Evolutionary conservation across 2,797 vertebrate species (phyloP), one percentile per base, ranked within the genome.

Genomic region (Hephaestus fuliginosus): DNA sequence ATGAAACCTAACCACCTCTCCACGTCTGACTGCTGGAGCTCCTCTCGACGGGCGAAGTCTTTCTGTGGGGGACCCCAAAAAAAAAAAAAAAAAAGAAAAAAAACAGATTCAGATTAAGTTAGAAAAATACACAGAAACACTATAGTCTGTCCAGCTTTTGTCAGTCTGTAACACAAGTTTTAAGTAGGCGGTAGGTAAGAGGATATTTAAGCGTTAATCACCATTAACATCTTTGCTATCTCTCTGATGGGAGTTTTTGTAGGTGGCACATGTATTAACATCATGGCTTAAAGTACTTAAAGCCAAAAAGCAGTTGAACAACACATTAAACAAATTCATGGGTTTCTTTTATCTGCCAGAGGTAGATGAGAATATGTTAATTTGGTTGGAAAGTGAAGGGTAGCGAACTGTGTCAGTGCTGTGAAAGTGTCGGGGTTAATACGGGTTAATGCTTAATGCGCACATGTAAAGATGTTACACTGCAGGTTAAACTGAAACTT

Each of bases 1-100:
- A 99, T 98, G 96, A 99, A 99, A 48, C 98, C 98, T 77, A 99
- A 89, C 98, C 98, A 99, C 84, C 94, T 94, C 91, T 99, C 98
- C 91, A 99, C 98, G 0, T 99, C 97, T 0, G 92, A 93, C 90
- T 95, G 97, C 94, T 97, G 98, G 76, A 99, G 93, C 91, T 96
- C 96, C 81, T 97, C 97, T 13, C 98, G 95, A 65, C 94, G 95
- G 0, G 96, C 96, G 92, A 99, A 99, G 93, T 99, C 98, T 81
- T 95, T 97, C 98, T 99, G 96, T 67, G 82, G 84, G 83, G 30
- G 30, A 33, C 30, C 30, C 3, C 2, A 33, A 33, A 33, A 33
- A 33, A 33, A 64, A 67, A 43, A 67, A 17, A 28, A 48, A 10
- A 33, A 64, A 67, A 43, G 65, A 17, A 28, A 48, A 10, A 76